Evolutionary conservation across 2,888 invertebrate species (phyloP), one percentile per base, ranked within the genome.

Genomic region (Aporophyla nigra): DNA sequence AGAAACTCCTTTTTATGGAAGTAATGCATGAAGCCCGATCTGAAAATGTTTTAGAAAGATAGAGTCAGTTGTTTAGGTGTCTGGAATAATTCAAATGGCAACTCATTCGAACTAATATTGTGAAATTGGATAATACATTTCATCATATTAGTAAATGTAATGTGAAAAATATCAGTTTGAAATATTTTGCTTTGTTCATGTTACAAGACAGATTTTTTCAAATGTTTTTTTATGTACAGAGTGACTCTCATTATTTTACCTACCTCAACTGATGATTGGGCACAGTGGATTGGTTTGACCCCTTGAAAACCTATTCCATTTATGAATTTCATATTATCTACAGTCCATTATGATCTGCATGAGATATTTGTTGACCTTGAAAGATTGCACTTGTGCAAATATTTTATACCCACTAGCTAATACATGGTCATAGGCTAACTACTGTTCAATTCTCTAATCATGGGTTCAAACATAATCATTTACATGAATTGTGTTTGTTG

Each of bases 11-110:
- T 97, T 85, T 97, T 97, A 85, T 98, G 97, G 91, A 99, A 99
- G 90, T 97, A 97, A 92, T 99, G 98, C 92, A 99, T 98, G 91
- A 99, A 99, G 6, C 99, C 99, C 72, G 98, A 98, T 84, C 98
- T 96, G 89, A 14, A 91, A 90, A 58, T 49, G 49, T 69, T 68
- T 46, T 0, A 46, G 9, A 21, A 43, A 5, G 21, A 54, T 40
- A 54, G 9, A 59, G 16, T 53, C n/a, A 61, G 43, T 46, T 46
- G 10, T 51, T 10, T 46, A 10, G 24, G 10, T 46, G 27, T 4
- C 0, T n/a, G 3, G 33, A 46, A 46, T 46, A 46, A 59, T 33
- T 21, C 33, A 33, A 59, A 21, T 59, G 40, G 14, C 40, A 46
- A n/a, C 19, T 16, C 12, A 24, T 65, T 46, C 6, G 12, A 46